Percentiles rank a stretch among this genome's conserved stretches.
Evolutionary conservation across 30 jellyfish, hydroid and myxozoan species (phyloP).

Genomic region (Euphysa ruthae): DNA sequence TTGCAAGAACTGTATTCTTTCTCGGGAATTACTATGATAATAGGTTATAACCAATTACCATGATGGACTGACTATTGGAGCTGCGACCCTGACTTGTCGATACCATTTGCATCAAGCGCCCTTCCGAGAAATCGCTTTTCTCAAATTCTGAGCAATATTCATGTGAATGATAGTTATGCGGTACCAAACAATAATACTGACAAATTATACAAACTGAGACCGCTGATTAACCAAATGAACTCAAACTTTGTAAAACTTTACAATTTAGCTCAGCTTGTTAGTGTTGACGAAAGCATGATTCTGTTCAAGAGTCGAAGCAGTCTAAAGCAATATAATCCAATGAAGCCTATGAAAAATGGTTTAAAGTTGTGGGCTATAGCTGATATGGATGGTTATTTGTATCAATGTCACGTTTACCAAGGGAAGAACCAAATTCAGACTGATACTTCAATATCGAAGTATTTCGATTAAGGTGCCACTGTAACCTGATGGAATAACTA

Average conservation of each 20-base stretch:
- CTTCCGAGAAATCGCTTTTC: conserved; percentile 35
- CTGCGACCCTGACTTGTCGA: conserved; percentile 30
- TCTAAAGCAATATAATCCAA: conserved; percentile 60
- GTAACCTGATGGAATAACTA: conserved; percentile 53
- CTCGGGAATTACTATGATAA: conserved; percentile 23
- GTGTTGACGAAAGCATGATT: conserved; percentile 66
- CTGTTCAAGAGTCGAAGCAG: conserved; percentile 58
- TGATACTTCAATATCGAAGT: background rate
- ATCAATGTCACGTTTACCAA: conserved; percentile 50
- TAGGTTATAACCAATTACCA: conserved; percentile 25
- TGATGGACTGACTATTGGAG: conserved; percentile 31
- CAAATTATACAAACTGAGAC: conserved; percentile 50
- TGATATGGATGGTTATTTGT: conserved; percentile 62
- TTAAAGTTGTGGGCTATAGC: conserved; percentile 64
- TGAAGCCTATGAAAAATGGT: conserved; percentile 67
- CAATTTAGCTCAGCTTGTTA: conserved; percentile 30
- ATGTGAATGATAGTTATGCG: conserved; percentile 51
- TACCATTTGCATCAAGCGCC: conserved; percentile 30
- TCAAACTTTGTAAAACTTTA: conserved; percentile 36
- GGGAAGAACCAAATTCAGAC: conserved; percentile 31
- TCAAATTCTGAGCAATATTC: conserved; percentile 35
- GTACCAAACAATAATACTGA: conserved; percentile 50
- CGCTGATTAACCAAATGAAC: conserved; percentile 43
- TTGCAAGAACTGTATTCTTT: background rate
- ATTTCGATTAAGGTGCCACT: conserved; percentile 39